Evolutionary conservation across 2,888 invertebrate species (phyloP).

Genomic region (Strigamia crassipes): DNA sequence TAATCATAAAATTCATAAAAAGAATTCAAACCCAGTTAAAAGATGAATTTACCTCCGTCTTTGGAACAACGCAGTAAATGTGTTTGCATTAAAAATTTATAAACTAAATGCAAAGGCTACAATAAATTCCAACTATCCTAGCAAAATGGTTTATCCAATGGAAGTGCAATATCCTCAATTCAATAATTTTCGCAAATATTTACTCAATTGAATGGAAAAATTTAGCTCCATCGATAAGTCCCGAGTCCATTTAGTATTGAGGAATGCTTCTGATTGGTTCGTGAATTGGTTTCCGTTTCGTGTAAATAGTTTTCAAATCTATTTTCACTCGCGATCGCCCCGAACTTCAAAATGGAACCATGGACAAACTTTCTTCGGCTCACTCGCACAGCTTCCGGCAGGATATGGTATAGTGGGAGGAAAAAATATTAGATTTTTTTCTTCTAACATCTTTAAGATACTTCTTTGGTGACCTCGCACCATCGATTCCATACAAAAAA

Average conservation of each 20-base stretch:
- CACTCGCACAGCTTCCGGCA: slow-evolving; percentile 1
- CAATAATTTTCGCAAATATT: too few relatives aligned
- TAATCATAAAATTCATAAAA: too few relatives aligned
- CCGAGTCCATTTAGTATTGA: not conserved
- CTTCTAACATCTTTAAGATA: not conserved
- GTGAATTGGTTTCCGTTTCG: not conserved
- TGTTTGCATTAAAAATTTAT: too few relatives aligned
- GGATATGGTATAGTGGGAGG: not conserved
- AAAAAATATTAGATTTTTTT: slow-evolving; percentile 10
- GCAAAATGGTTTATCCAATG: too few relatives aligned
- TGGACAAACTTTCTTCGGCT: slow-evolving; percentile 2
- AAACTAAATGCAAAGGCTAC: too few relatives aligned
- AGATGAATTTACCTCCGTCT: too few relatives aligned
- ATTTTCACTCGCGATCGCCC: not conserved
- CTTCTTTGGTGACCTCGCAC: not conserved
- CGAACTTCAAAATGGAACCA: not conserved
- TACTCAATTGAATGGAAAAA: not conserved
- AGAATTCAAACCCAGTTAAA: too few relatives aligned
- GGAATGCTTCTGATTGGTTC: not conserved
- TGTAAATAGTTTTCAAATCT: slow-evolving; percentile 10
- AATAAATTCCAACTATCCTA: too few relatives aligned
- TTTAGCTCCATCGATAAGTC: not conserved
- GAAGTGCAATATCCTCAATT: too few relatives aligned
- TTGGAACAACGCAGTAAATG: too few relatives aligned
- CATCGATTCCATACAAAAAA: not conserved